These are phyloP conservation scores for Gobio occitaniae DNA, from an alignment of 2,797 vertebrate genomes.

Conservation along the genomic window DNA sequence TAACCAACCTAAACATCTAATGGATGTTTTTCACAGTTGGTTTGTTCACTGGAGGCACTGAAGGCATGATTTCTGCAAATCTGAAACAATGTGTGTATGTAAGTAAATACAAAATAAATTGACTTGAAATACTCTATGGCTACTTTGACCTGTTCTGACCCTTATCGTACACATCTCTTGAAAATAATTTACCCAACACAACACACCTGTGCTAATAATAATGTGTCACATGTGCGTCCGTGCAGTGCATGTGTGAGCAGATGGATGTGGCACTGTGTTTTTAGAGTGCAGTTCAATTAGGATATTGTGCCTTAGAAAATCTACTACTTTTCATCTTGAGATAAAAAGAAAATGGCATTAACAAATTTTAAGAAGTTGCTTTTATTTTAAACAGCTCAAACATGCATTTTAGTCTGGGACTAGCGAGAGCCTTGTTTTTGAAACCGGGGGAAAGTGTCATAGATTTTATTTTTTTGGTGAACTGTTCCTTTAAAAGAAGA, in stretches of 20 bases:
- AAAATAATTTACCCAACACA: not conserved
- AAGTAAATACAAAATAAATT: too few relatives aligned
- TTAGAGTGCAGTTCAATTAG: too few relatives aligned
- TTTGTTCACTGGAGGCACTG: not conserved
- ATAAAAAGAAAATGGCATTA: too few relatives aligned
- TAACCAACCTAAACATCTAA: not conserved
- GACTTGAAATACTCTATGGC: not conserved
- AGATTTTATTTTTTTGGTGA: not conserved
- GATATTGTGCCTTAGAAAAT: too few relatives aligned
- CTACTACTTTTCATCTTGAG: too few relatives aligned
- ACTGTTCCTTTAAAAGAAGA: constrained; percentile 16
- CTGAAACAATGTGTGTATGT: not conserved
- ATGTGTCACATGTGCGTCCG: not conserved
- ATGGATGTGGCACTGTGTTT: not conserved
- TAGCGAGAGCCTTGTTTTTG: too few relatives aligned
- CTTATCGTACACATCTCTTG: too few relatives aligned
- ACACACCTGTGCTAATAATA: not conserved
- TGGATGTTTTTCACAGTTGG: too few relatives aligned
- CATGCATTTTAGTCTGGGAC: too few relatives aligned
- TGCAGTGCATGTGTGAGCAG: not conserved
- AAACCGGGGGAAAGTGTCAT: not conserved
- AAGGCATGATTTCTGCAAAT: not conserved
- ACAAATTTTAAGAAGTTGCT: too few relatives aligned
- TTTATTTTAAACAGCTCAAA: too few relatives aligned
- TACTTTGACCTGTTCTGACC: not conserved